phyloP scores from a whole-genome alignment of 1,140 invertebrate species.

The Drosophila navojoa region DNA sequence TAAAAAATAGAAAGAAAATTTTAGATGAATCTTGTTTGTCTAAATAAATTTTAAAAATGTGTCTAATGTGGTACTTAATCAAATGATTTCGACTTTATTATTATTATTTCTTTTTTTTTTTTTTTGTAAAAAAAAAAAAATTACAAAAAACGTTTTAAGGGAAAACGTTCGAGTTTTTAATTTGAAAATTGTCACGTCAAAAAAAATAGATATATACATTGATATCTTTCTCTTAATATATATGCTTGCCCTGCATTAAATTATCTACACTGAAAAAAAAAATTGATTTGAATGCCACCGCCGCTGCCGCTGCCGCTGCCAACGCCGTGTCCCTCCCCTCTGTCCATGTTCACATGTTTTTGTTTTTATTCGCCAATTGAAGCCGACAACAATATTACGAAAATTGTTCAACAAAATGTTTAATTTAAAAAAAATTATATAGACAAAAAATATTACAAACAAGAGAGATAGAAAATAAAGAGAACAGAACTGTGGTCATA shows the following conservation, averaged over 20 bases:
- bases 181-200: not conserved
- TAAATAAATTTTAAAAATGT: too few species aligned
- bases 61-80: too few species aligned
- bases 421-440: conserved; percentile 33
- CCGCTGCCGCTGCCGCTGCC: not conserved
- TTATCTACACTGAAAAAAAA: conserved; percentile 20
- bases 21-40: too few species aligned
- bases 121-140: conserved; percentile 42
- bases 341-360: not conserved
- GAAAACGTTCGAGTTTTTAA: conserved; percentile 2
- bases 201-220: conserved; percentile 8
- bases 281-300: conserved; percentile 21
- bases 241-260: conserved; percentile 22
- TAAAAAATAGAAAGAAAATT: too few species aligned
- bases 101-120: too few species aligned
- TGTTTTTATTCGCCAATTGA: conserved; percentile 20
- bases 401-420: conserved; percentile 47
- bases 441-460: conserved; percentile 32
- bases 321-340: conserved; percentile 5
- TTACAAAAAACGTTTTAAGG: conserved; percentile 22
- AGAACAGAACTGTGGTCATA: conserved; percentile 27
- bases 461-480: conserved; percentile 30
- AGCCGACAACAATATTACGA: conserved; percentile 36
- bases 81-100: not conserved
- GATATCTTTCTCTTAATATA: conserved; percentile 22